These are phyloP conservation scores for Ephialtes manifestator DNA, from an alignment of 2,888 invertebrate genomes.

Conservation along the genomic window DNA sequence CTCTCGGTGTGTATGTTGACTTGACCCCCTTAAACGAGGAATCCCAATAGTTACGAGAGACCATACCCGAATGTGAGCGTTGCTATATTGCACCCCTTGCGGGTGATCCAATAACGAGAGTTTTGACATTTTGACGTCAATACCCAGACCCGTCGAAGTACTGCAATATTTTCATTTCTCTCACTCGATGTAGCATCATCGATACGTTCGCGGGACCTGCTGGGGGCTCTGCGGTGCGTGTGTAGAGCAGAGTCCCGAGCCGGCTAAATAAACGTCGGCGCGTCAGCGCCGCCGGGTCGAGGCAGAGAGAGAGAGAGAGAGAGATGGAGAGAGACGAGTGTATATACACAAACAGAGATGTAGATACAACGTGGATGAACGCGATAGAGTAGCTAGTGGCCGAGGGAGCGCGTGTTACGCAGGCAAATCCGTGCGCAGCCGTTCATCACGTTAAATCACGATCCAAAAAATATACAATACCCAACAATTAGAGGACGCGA, in stretches of 20 bases:
- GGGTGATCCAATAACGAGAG: slow-evolving; percentile 66
- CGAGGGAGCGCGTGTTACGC: slow-evolving; percentile 52
- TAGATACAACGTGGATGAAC: slow-evolving; percentile 57
- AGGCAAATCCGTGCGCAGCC: slow-evolving; percentile 69
- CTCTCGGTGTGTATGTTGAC: not conserved
- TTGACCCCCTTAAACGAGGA: slow-evolving; percentile 15
- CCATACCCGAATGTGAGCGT: not conserved
- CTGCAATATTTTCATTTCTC: slow-evolving; percentile 67
- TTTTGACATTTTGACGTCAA: slow-evolving; percentile 68
- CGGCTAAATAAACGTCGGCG: slow-evolving; percentile 66
- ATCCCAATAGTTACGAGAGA: slow-evolving; percentile 19
- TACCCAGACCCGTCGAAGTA: slow-evolving; percentile 54
- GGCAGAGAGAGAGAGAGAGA: slow-evolving; percentile 1
- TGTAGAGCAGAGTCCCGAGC: slow-evolving; percentile 47
- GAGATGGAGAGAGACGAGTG: not conserved
- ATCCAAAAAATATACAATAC: slow-evolving; percentile 85
- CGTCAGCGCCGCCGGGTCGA: slow-evolving; percentile 43
- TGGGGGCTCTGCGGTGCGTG: not conserved
- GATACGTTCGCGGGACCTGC: slow-evolving; percentile 54
- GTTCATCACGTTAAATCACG: slow-evolving; percentile 85
- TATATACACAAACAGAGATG: slow-evolving; percentile 56
- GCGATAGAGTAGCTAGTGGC: slow-evolving; percentile 34
- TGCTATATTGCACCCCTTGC: slow-evolving; percentile 29
- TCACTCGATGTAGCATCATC: slow-evolving; percentile 57
- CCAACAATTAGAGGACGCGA: slow-evolving; percentile 76